Evolutionary conservation across 2,113 vertebrate species (phyloP), one percentile per base, ranked within the genome.

Genomic region (Acrocephalus arundinaceus): DNA sequence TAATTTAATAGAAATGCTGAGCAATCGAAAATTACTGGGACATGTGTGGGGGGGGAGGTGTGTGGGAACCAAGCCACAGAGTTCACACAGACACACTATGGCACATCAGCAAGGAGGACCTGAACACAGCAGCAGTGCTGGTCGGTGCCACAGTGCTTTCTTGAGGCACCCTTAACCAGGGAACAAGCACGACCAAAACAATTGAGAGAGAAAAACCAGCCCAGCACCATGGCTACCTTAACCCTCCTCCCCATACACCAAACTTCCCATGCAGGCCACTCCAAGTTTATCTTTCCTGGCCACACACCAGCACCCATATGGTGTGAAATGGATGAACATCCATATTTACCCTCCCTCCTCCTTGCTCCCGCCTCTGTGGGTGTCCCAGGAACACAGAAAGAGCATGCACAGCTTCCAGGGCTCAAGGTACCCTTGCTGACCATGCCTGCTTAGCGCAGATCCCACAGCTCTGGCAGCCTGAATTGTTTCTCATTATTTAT

Each of bases 401-500:
- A 35, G 35, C 19, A 4, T 51, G 55, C 65, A 76, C 59, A 93
- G 85, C 89, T 21, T 55, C 63, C 82, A 86, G 57, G 30, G 25
- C 43, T 96, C 95, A 85, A 58, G 39, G 73, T 82, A 80, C 91
- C 35, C 24, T 77, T 85, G 85, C 89, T 39, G 83, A 87, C 93
- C 8, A 2, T 3, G 55, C 75, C 58, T 81, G 95, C 85, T 80
- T 80, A 58, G 83, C 1, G 3, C 94, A 94, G 85, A 97, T 89
- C 94, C 96, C 65, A 82, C 66, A 81, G 93, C 89, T 91, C 91
- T n/a, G 41, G 94, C 92, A 97, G 81, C 75, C 51, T 11, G 24
- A 92, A 97, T 95, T 96, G 91, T 83, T 95, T 87, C 96, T 96
- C 74, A 48, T 97, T 97, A 96, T 95, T 97, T 97, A 96, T 91